Evolutionary conservation across 2,888 invertebrate species (phyloP), one percentile per base, ranked within the genome.

Genomic region (Parasteatoda lunata): DNA sequence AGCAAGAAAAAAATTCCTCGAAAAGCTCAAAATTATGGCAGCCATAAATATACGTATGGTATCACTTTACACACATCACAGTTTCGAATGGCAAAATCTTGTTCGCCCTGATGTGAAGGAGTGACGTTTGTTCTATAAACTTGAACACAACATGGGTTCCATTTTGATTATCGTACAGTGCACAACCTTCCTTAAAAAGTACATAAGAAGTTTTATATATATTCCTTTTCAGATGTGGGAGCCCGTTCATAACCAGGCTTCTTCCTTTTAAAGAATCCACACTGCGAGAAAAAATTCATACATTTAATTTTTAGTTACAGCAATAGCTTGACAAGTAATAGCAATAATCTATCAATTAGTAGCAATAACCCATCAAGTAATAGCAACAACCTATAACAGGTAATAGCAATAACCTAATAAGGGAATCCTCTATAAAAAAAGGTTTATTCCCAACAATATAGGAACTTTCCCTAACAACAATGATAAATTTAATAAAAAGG

Each of bases 201-300:
- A 9, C 15, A 9, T 66, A 8, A 68, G 4, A 51, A 5, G 45
- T 73, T 66, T 87, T 65, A 87, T 70, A 82, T 82, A 70, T 75
- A 88, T 54, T 89, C 89, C 77, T 89, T 89, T 51, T 89, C 89
- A 66, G 87, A 78, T 13, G 89, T 88, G 13, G 84, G 80, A 4
- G 89, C 89, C 9, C 85, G 86, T 66, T 89, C 72, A 80, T 90
- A 89, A 9, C 89, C 89, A 45, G 89, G 89, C 52, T 89, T 89
- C 66, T 89, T 88, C 65, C 90, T 73, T 77, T 89, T 89, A 89
- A 90, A 90, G 77, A 89, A 89, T 64, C 89, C 89, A 84, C 86
- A 83, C 89, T 89, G 66, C 51, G 84, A 81, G 11, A 5, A 15
- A 30, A 68, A 70, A 52, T 59, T 8, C 8, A 13, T 3, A 59